phyloP scores from a whole-genome alignment of 2,797 vertebrate genomes.

The Novumbra hubbsi region DNA sequence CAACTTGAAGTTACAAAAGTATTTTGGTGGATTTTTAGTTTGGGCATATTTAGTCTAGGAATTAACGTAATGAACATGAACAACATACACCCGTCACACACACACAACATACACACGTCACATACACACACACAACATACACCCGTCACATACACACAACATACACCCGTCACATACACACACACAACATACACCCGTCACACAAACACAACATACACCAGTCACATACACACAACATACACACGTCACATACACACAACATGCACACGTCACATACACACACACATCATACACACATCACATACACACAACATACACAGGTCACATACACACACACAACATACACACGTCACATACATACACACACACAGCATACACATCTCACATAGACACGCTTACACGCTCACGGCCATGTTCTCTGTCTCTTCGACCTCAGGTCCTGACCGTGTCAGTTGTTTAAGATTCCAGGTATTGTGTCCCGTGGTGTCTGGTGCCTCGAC shows the following conservation, averaged over 20 bases:
- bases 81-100: not conserved
- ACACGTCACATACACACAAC: no score
- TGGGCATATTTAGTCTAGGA: no score
- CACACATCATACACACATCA: not conserved
- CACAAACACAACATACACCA: not conserved
- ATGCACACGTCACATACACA: no score
- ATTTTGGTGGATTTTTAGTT: no score
- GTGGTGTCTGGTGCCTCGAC: slow-evolving; percentile 59
- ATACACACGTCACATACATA: not conserved
- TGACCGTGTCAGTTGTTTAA: slow-evolving; percentile 59
- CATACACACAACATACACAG: not conserved
- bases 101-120: not conserved
- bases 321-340: no score
- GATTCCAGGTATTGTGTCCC: slow-evolving; percentile 56
- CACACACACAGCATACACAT: not conserved
- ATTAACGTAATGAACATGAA: no score
- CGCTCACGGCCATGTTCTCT: not conserved
- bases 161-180: not conserved
- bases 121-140: not conserved
- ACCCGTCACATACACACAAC: not conserved
- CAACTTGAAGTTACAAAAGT: no score
- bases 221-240: not conserved
- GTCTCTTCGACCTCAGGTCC: slow-evolving; percentile 15
- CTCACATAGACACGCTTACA: not conserved
- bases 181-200: not conserved